Evolutionary conservation across 35 echinoderm and acorn worm genomes (phyloP).

Genomic region (Patiria miniata): DNA sequence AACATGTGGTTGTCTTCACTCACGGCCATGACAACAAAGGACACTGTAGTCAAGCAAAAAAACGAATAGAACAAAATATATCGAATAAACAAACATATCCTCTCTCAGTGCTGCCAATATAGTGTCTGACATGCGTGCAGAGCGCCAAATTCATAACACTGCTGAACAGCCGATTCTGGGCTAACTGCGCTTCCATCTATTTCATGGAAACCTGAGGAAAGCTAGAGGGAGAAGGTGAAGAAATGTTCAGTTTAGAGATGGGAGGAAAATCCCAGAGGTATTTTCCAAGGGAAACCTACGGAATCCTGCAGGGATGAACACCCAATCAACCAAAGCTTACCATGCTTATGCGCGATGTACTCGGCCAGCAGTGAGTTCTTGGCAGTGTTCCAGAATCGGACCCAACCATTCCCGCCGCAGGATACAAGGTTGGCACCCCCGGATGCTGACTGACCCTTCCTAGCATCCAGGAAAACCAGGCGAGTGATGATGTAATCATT

Average conservation of each 20-base stretch:
- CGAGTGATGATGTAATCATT: constrained; percentile 72
- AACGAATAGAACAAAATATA: neutral
- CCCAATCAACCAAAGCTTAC: constrained; percentile 24
- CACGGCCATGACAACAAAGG: constrained; percentile 80
- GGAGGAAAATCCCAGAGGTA: too few relatives aligned
- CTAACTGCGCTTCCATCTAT: too few relatives aligned
- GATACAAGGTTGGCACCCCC: constrained; percentile 78
- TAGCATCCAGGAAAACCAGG: constrained; percentile 73
- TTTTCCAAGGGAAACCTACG: too few relatives aligned
- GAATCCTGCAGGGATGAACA: too few relatives aligned
- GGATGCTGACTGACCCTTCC: constrained; percentile 47
- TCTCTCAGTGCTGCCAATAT: too few relatives aligned
- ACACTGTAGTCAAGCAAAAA: constrained; percentile 29
- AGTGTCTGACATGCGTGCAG: too few relatives aligned
- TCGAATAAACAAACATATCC: neutral
- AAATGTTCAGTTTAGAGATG: too few relatives aligned
- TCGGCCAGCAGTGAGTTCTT: constrained; percentile 70
- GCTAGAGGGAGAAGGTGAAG: too few relatives aligned
- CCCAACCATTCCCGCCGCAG: constrained; percentile 94
- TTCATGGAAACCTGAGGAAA: too few relatives aligned
- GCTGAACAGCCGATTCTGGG: too few relatives aligned
- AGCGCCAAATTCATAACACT: too few relatives aligned
- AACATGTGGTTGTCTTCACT: constrained; percentile 65
- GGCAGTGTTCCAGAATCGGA: constrained; percentile 86
- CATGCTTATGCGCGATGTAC: constrained; percentile 83